Conservation (phyloP, 1,140 invertebrate species). For the Dryas iulia region DNA sequence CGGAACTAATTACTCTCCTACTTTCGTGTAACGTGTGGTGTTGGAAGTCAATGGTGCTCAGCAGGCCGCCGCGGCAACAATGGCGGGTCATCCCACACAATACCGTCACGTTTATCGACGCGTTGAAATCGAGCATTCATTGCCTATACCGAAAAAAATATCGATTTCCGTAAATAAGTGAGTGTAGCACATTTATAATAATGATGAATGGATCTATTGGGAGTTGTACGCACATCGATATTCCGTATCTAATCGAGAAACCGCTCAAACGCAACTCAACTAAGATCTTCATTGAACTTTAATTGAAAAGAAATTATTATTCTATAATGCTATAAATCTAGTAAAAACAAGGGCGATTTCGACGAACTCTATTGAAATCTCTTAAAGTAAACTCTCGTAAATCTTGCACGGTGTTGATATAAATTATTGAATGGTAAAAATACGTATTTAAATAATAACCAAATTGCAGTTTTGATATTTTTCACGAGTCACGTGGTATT, state of each 20-base stretch:
- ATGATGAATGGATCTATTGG: constrained; percentile 76
- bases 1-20: constrained; percentile 66
- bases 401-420: constrained; percentile 40
- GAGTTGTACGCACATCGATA: constrained; percentile 63
- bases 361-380: constrained; percentile 21
- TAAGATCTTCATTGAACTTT: constrained; percentile 63
- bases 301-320: constrained; percentile 76
- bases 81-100: constrained; percentile 71
- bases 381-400: constrained; percentile 38
- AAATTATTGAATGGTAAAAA: constrained; percentile 12
- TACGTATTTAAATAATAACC: not conserved
- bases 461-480: not conserved
- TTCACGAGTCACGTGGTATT: not conserved
- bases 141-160: constrained; percentile 76
- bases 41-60: constrained; percentile 49
- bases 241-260: constrained; percentile 71
- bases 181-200: constrained; percentile 80
- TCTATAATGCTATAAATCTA: constrained; percentile 69
- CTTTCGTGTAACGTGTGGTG: constrained; percentile 41
- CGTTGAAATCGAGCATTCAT: constrained; percentile 71
- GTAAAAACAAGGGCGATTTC: constrained; percentile 63
- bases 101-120: constrained; percentile 71
- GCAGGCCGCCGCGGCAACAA: constrained; percentile 56
- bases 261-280: constrained; percentile 56
- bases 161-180: constrained; percentile 81